phyloP scores from a whole-genome alignment of 2,888 invertebrate species.

The Choreutis nemorana region DNA sequence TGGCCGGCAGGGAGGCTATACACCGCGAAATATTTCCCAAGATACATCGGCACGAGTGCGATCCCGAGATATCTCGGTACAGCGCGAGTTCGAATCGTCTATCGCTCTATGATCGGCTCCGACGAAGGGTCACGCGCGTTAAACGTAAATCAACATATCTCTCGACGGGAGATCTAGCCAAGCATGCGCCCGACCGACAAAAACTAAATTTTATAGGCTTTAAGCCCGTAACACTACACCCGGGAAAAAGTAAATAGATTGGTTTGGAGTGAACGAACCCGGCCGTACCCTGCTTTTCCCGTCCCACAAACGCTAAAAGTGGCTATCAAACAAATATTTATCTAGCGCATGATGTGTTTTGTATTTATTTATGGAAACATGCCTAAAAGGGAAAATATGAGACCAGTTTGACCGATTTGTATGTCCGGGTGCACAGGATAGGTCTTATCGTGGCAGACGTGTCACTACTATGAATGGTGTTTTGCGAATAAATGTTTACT shows the following conservation, averaged over 20 bases:
- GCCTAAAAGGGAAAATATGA: no score
- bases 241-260: conserved; percentile 58
- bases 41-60: conserved; percentile 62
- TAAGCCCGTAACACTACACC: conserved; percentile 59
- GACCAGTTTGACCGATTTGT: no score
- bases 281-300: no score
- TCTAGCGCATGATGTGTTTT: conserved; percentile 6
- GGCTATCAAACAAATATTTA: conserved; percentile 9
- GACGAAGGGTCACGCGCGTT: conserved; percentile 62
- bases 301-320: conserved; percentile 19
- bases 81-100: conserved; percentile 57
- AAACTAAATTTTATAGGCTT: conserved; percentile 61
- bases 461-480: no score
- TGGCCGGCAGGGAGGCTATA: conserved; percentile 25
- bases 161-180: conserved; percentile 61
- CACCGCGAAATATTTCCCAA: conserved; percentile 57
- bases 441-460: no score
- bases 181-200: conserved; percentile 54
- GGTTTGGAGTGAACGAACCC: conserved; percentile 46
- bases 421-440: no score
- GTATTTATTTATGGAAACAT: no score
- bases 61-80: conserved; percentile 55
- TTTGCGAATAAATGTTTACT: no score
- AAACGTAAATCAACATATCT: conserved; percentile 67
- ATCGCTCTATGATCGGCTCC: conserved; percentile 61